Base-by-base conservation (phyloP, 30 jellyfish, hydroid and myxozoan genomes). In the Sanderia malayensis region DNA sequence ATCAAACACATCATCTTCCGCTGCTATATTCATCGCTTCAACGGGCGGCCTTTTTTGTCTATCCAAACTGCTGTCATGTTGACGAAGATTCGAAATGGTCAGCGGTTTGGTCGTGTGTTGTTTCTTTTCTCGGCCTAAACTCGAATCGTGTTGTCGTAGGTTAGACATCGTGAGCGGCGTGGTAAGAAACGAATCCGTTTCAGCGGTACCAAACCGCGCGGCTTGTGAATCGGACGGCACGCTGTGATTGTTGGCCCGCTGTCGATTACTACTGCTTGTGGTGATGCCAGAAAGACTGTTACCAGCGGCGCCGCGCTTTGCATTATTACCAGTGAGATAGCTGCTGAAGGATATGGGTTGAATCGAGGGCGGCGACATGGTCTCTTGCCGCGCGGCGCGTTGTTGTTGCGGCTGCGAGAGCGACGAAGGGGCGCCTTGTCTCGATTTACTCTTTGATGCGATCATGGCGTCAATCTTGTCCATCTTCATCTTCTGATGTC, bases 21-120 rank as follows among this genome's bases (percentile, higher is more conserved):
- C 29, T n/a, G n/a, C n/a, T 4, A 15, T 71, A 7, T 18, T 44
- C 0, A 20, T 58, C 13, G 80, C 52, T 29, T 23, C 74, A 1
- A 41, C 73, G 22, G 78, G 26, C 63, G 76, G 85, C 37, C 68
- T 72, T 68, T 78, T 75, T n/a, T 68, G 76, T 46, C 99, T 55
- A 19, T 93, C 99, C 4, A 93, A 82, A 81, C 99, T 93, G 37
- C 95, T 30, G 24, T 93, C 99, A 46, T 93, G 99, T 61, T 90
- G 98, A 32, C 83, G 68, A 19, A 90, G 59, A 58, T 93, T 93
- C 0, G 96, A 82, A 23, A 80, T 81, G 20, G 96, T 93, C 73
- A 93, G 65, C 29, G 99, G 96, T 57, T 84, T 84, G 41, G 87
- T 65, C n/a, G n/a, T n/a, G n/a, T n/a, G n/a, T 9, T 18, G 70